These are phyloP conservation scores for Ochropleura plecta DNA, from an alignment of 2,888 invertebrate genomes.

Conservation along the genomic window DNA sequence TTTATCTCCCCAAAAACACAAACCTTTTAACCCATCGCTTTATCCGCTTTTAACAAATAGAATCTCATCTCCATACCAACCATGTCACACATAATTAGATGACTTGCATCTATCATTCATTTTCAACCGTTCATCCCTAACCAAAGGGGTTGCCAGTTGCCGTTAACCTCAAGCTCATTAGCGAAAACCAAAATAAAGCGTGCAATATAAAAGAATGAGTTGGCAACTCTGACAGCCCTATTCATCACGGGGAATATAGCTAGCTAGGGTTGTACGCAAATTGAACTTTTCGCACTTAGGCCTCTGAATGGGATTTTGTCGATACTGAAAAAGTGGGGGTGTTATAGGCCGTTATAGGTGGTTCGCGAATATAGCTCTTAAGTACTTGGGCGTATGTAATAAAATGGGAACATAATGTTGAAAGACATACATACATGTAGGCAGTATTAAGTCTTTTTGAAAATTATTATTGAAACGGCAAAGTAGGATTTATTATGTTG, in stretches of 20 bases:
- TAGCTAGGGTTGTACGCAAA: conserved; percentile 64
- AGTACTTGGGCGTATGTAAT: conserved; percentile 37
- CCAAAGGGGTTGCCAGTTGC: conserved; percentile 54
- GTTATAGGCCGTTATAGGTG: conserved; percentile 53
- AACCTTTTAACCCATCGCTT: conserved; percentile 34
- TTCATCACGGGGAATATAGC: conserved; percentile 72
- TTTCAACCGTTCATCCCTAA: conserved; percentile 61
- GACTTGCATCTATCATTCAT: conserved; percentile 66
- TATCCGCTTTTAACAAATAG: conserved; percentile 55
- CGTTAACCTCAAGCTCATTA: conserved; percentile 80
- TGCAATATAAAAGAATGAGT: conserved; percentile 88
- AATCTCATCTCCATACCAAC: conserved; percentile 47
- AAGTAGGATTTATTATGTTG: background rate
- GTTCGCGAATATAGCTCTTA: conserved; percentile 35
- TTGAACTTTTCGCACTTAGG: conserved; percentile 66
- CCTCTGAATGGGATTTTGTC: conserved; percentile 55
- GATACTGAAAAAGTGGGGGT: conserved; percentile 60
- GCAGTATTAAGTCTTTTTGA: background rate
- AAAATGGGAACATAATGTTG: conserved; percentile 18
- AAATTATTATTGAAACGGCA: conserved; percentile 24
- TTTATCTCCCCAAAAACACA: conserved; percentile 32
- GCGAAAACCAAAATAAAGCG: conserved; percentile 82
- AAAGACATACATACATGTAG: conserved; percentile 6
- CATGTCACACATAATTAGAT: conserved; percentile 67
- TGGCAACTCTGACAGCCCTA: conserved; percentile 75